Evolutionary conservation across 2,113 vertebrate genomes (phyloP).

Genomic region (Tachycineta bicolor): DNA sequence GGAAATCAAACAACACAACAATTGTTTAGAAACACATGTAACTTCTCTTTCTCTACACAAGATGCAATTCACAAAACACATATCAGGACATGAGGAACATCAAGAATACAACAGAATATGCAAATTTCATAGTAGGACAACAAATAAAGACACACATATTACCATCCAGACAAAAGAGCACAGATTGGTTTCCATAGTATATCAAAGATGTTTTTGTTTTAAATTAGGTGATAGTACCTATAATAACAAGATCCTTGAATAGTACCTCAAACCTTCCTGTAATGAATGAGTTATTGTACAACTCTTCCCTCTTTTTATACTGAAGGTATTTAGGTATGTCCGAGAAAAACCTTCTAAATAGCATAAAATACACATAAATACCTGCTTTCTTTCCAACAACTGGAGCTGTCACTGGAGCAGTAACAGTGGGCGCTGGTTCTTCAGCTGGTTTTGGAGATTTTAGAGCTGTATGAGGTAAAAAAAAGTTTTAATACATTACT

Average conservation of each 20-base stretch:
- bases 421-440: constrained; percentile 73
- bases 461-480: constrained; percentile 59
- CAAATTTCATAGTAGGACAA: neutral
- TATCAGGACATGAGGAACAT: neutral
- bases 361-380: constrained; percentile 70
- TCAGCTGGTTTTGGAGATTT: constrained; percentile 72
- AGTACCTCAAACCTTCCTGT: neutral
- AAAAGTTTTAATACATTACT: neutral
- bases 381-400: constrained; percentile 92
- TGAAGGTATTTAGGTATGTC: neutral
- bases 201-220: neutral
- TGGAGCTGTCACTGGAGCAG: constrained; percentile 83
- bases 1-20: neutral
- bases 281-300: neutral
- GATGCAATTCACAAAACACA: neutral
- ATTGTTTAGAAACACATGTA: neutral
- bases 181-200: neutral
- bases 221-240: neutral
- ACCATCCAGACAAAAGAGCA: neutral
- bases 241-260: neutral
- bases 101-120: neutral
- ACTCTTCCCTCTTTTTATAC: neutral
- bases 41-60: neutral
- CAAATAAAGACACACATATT: neutral
- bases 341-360: neutral